A percentile compares a stretch with the other conserved stretches of the same genome.
Evolutionary conservation across 1,140 invertebrate genomes (phyloP).

Genomic region (Mizuhopecten yessoensis): DNA sequence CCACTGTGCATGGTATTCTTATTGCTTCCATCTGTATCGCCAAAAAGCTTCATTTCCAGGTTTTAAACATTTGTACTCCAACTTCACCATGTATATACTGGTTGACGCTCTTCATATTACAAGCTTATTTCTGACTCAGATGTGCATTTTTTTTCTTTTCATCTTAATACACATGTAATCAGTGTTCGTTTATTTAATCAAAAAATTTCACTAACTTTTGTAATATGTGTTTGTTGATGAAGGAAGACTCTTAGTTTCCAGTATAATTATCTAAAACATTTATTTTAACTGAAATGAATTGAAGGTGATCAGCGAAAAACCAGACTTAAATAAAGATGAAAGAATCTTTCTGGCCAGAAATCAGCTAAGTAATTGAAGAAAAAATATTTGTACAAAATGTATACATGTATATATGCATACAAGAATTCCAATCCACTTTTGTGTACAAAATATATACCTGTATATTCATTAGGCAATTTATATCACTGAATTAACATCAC

Average conservation of each 20-base stretch:
- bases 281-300: too few relatives aligned
- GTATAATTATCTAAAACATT: too few relatives aligned
- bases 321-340: too few relatives aligned
- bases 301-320: too few relatives aligned
- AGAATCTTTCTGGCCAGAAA: neutral
- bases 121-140: constrained; percentile 34
- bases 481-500: neutral
- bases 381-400: neutral
- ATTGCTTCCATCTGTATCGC: constrained; percentile 24
- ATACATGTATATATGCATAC: neutral
- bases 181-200: neutral
- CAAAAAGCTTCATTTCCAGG: constrained; percentile 13
- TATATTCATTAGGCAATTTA: neutral
- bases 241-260: neutral
- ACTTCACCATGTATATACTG: constrained; percentile 22
- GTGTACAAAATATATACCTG: neutral
- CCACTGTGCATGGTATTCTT: constrained; percentile 37
- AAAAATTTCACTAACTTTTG: neutral
- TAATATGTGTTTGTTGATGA: neutral
- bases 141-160: constrained; percentile 20
- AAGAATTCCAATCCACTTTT: constrained; percentile 35
- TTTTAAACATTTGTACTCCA: constrained; percentile 25
- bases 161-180: constrained; percentile 21
- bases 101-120: constrained; percentile 30
- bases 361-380: neutral